phyloP scores from a whole-genome alignment of 2,888 invertebrate genomes.

The Drosophila paracracens region DNA sequence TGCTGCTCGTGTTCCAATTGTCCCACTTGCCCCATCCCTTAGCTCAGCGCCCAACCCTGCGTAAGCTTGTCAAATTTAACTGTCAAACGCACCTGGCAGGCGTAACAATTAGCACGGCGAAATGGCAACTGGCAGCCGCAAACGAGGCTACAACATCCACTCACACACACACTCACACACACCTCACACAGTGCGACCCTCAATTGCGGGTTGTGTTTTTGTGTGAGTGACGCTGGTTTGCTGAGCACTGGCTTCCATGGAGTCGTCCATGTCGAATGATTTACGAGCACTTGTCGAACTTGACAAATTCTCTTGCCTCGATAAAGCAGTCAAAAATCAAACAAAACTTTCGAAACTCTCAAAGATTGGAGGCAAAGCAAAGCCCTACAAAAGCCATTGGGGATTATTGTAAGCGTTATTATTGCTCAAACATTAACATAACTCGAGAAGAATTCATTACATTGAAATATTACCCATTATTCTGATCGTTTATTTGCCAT shows the following conservation, averaged over 20 bases:
- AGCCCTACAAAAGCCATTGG: neutral
- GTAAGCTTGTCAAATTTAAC: slow-evolving; percentile 78
- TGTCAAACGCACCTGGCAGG: slow-evolving; percentile 79
- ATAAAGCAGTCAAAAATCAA: slow-evolving; percentile 25
- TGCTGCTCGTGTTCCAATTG: neutral
- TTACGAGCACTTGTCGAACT: slow-evolving; percentile 75
- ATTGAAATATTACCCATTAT: slow-evolving; percentile 1
- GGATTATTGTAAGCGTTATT: neutral
- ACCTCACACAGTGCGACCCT: neutral
- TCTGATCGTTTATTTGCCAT: neutral
- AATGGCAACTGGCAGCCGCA: slow-evolving; percentile 59
- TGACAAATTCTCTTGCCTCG: slow-evolving; percentile 60
- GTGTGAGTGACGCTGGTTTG: slow-evolving; percentile 23
- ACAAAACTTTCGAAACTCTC: neutral
- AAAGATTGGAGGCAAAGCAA: neutral
- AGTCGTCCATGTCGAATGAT: slow-evolving; percentile 52
- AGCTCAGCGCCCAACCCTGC: slow-evolving; percentile 3
- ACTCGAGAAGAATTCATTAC: neutral
- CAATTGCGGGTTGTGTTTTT: slow-evolving; percentile 8
- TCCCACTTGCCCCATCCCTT: too few relatives aligned
- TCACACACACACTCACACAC: slow-evolving; percentile 8
- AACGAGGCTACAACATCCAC: slow-evolving; percentile 30
- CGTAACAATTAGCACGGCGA: slow-evolving; percentile 76
- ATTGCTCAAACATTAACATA: neutral
- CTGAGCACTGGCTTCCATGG: slow-evolving; percentile 16